A percentile compares a stretch with the other conserved stretches of the same genome.
These are phyloP conservation scores for Cephus runcator DNA, from an alignment of 2,888 invertebrate species.

Conservation along the genomic window DNA sequence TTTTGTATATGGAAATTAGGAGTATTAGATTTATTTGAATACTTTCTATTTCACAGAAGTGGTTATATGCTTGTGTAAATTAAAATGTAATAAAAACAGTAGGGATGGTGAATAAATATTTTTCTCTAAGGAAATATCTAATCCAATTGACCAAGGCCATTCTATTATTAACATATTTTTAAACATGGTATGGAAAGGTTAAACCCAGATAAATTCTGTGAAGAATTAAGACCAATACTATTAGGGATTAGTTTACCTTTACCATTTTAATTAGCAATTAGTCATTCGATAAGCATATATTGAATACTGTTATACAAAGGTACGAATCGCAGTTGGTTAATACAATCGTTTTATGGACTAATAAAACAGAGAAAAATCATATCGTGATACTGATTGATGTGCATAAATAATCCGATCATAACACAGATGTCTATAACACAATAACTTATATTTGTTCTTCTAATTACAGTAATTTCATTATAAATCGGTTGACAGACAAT, in stretches of 20 bases:
- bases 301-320: neutral
- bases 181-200: neutral
- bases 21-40: neutral
- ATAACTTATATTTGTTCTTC: neutral
- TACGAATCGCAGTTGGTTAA: neutral
- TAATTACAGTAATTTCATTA: neutral
- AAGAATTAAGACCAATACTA: neutral
- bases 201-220: neutral
- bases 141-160: neutral
- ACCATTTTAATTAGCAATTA: neutral
- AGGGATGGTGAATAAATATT: neutral
- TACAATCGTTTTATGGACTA: neutral
- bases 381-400: neutral
- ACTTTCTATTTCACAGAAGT: neutral
- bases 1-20: neutral
- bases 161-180: neutral
- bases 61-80: neutral
- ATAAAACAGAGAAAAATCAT: neutral
- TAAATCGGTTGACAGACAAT: neutral
- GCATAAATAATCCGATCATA: neutral
- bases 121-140: neutral
- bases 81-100: neutral
- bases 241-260: neutral
- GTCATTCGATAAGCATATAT: neutral
- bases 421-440: neutral